Evolutionary conservation across 2,888 invertebrate genomes (phyloP).

Genomic region (Drosophila pegasa): DNA sequence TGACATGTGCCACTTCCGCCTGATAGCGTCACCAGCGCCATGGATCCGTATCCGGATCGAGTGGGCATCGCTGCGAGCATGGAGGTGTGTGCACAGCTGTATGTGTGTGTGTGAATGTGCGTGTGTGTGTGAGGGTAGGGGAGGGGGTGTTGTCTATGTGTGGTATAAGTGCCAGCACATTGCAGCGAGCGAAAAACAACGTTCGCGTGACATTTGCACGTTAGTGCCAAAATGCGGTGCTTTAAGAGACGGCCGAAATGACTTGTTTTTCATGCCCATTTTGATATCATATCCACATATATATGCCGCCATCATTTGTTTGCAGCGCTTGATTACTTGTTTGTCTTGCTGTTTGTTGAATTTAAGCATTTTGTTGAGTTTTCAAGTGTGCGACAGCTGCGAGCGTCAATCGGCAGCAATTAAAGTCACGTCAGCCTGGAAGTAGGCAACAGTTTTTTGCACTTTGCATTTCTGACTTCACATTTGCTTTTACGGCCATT

Average conservation of each 20-base stretch:
- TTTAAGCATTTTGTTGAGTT: constrained; percentile 41
- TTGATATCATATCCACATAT: constrained; percentile 30
- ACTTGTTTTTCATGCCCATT: constrained; percentile 46
- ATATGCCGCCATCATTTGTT: constrained; percentile 11
- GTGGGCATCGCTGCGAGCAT: constrained; percentile 41
- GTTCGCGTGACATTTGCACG: constrained; percentile 72
- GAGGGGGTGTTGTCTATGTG: constrained; percentile 18
- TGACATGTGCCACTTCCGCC: constrained; percentile 80
- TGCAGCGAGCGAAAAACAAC: constrained; percentile 56
- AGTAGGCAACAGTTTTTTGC: constrained; percentile 34
- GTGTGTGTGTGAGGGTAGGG: neutral
- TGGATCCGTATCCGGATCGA: constrained; percentile 70
- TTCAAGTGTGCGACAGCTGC: constrained; percentile 11
- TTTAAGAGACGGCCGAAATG: constrained; percentile 51
- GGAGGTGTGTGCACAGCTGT: constrained; percentile 5
- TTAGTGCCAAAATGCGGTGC: constrained; percentile 67
- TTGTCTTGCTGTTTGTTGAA: constrained; percentile 63
- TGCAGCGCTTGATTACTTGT: constrained; percentile 60
- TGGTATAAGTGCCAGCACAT: constrained; percentile 33
- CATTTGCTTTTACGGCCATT: neutral
- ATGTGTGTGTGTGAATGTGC: neutral
- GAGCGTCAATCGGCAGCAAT: neutral
- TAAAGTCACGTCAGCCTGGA: constrained; percentile 19
- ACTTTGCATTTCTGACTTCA: constrained; percentile 3
- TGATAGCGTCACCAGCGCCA: constrained; percentile 72